phyloP scores from a whole-genome alignment of 92 coral and sea anemone genomes.

The Phenganax marumi region DNA sequence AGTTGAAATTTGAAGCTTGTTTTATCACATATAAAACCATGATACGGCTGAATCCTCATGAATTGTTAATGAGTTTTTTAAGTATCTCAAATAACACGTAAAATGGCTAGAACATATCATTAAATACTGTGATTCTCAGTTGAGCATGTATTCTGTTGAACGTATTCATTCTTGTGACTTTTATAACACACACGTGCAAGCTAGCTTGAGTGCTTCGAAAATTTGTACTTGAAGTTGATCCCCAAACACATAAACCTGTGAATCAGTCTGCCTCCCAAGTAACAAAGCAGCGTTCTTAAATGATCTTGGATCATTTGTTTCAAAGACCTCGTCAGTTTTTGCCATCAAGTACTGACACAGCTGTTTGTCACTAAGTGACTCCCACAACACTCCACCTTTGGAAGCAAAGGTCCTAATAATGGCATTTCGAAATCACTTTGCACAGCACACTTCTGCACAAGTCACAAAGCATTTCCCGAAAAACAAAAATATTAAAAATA shows the following conservation, averaged over 20 bases:
- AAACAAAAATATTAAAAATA: neutral
- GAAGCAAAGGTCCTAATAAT: constrained; percentile 28
- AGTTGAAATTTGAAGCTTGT: too few species aligned
- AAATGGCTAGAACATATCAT: too few species aligned
- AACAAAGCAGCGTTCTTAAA: constrained; percentile 32
- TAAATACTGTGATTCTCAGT: too few species aligned
- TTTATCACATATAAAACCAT: too few species aligned
- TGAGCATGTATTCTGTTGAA: too few species aligned
- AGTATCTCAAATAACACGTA: too few species aligned
- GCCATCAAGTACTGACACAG: constrained; percentile 24
- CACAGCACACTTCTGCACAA: constrained; percentile 28
- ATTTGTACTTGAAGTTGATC: constrained; percentile 23
- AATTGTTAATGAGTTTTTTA: too few species aligned
- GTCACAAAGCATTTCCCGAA: constrained; percentile 36
- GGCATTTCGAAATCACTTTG: constrained; percentile 9
- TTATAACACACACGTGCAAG: too few species aligned
- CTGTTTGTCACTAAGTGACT: constrained; percentile 18
- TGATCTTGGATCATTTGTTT: neutral
- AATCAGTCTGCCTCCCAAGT: constrained; percentile 35
- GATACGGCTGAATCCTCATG: too few species aligned
- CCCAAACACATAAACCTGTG: constrained; percentile 33
- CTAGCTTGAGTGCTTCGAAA: too few species aligned
- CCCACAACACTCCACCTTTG: constrained; percentile 44
- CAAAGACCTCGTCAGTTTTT: constrained; percentile 16
- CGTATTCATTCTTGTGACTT: too few species aligned